Conservation (phyloP, 1,140 invertebrate genomes). For the Oryzaephilus surinamensis region DNA sequence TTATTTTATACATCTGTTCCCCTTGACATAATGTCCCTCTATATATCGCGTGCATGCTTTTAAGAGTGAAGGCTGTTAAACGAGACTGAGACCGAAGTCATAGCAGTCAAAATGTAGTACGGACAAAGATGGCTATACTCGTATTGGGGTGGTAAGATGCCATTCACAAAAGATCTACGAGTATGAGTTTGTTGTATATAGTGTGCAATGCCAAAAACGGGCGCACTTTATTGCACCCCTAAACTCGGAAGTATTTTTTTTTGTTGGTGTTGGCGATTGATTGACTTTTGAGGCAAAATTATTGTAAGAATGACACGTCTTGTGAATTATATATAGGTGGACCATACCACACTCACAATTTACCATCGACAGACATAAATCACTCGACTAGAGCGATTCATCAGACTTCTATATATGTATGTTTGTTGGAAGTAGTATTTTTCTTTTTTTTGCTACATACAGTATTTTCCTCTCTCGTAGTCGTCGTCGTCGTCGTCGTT, state of each 20-base stretch:
- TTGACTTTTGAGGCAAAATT: too few relatives aligned
- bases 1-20: constrained; percentile 43
- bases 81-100: too few relatives aligned
- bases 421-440: constrained; percentile 9
- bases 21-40: constrained; percentile 41
- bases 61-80: constrained; percentile 40
- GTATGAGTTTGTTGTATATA: too few relatives aligned
- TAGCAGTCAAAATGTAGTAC: constrained; percentile 16
- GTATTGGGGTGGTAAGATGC: constrained; percentile 25
- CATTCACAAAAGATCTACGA: constrained; percentile 36
- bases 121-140: constrained; percentile 17
- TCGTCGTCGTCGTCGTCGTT: too few relatives aligned
- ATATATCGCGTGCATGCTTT: constrained; percentile 41
- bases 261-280: too few relatives aligned
- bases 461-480: too few relatives aligned
- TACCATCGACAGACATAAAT: constrained; percentile 30
- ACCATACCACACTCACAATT: constrained; percentile 33
- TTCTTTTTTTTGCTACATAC: too few relatives aligned
- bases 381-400: constrained; percentile 31
- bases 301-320: too few relatives aligned
- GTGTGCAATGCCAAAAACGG: too few relatives aligned
- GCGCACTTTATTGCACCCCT: too few relatives aligned
- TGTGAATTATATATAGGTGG: too few relatives aligned
- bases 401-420: constrained; percentile 26
- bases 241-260: too few relatives aligned